phyloP scores from a whole-genome alignment of 2,797 vertebrate genomes.

The Pyrocephalus nanus region DNA sequence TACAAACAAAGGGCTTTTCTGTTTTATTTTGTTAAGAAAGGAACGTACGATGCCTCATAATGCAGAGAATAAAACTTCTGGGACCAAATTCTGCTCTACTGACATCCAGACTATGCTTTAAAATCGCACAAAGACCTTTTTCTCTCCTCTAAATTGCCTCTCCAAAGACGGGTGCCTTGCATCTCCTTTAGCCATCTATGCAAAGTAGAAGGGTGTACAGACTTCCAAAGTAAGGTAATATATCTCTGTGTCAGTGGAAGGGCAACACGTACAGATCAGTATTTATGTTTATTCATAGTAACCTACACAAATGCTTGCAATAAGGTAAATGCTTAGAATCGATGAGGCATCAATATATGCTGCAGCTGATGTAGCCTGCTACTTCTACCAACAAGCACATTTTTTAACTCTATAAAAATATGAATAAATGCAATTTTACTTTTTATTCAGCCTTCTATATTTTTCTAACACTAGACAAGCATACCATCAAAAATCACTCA shows the following conservation, averaged over 20 bases:
- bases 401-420: not conserved
- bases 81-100: not conserved
- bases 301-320: conserved; percentile 57
- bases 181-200: conserved; percentile 68
- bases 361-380: not conserved
- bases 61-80: not conserved
- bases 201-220: conserved; percentile 57
- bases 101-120: not conserved
- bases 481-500: not conserved
- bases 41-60: not conserved
- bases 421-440: not conserved
- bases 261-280: conserved; percentile 56
- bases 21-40: not conserved
- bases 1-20: not conserved
- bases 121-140: conserved; percentile 44
- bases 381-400: not conserved
- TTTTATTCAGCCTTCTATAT: not conserved
- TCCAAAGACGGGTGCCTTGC: conserved; percentile 42
- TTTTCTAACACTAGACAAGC: not conserved
- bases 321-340: conserved; percentile 42
- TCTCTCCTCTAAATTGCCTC: conserved; percentile 58
- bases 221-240: conserved; percentile 67
- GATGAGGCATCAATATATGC: not conserved
- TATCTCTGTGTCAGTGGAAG: conserved; percentile 65
- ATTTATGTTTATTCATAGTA: conserved; percentile 70